Evolutionary conservation across 1,140 invertebrate species (phyloP).

Genomic region (Cotesia chilonis): DNA sequence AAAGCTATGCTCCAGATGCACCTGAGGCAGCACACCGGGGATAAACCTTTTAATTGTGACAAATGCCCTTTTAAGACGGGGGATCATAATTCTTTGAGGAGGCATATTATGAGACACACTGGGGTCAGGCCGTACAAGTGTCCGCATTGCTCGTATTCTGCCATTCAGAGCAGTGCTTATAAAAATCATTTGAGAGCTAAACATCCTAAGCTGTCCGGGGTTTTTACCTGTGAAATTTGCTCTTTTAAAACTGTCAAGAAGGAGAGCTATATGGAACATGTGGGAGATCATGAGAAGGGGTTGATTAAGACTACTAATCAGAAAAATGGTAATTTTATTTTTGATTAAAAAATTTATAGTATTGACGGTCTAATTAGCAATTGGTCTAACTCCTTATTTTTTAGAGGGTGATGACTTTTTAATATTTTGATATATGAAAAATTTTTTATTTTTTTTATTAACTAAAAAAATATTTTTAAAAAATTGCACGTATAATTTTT

Average conservation of each 20-base stretch:
- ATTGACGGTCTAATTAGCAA: no score
- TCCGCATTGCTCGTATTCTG: slow-evolving; percentile 74
- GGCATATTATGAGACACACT: slow-evolving; percentile 80
- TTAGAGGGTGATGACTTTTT: no score
- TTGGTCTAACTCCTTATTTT: no score
- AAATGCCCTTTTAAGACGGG: slow-evolving; percentile 76
- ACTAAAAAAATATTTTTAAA: not conserved
- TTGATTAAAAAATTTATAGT: not conserved
- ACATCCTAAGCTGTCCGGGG: slow-evolving; percentile 69
- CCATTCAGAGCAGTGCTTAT: slow-evolving; percentile 74
- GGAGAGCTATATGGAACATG: slow-evolving; percentile 67
- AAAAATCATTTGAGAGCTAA: slow-evolving; percentile 74
- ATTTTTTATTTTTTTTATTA: no score
- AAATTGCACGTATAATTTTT: not conserved
- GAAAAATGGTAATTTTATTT: slow-evolving; percentile 48
- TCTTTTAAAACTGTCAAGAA: slow-evolving; percentile 71
- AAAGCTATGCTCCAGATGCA: slow-evolving; percentile 77
- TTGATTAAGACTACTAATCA: slow-evolving; percentile 54
- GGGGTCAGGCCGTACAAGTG: slow-evolving; percentile 74
- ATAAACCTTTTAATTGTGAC: slow-evolving; percentile 79
- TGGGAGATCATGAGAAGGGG: slow-evolving; percentile 69
- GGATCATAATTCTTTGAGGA: slow-evolving; percentile 77
- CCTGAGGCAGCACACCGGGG: slow-evolving; percentile 76
- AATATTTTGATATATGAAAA: no score
- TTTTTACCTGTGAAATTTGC: slow-evolving; percentile 70